These are phyloP conservation scores for Xyrauchen texanus DNA, from an alignment of 2,113 vertebrate genomes.

Conservation along the genomic window DNA sequence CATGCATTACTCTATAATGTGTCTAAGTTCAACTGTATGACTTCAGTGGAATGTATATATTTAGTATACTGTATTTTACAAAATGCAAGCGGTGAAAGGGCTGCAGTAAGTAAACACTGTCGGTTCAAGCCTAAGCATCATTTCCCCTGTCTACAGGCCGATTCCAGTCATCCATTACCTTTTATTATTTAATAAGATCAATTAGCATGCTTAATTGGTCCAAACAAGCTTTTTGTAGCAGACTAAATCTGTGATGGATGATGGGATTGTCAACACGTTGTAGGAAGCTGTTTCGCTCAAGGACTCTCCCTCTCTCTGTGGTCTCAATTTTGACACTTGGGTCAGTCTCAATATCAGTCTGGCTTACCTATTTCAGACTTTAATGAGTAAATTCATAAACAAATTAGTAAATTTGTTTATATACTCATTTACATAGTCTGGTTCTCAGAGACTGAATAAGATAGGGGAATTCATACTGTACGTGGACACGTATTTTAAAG, in stretches of 20 bases:
- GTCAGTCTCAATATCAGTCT: not conserved
- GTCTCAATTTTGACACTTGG: not conserved
- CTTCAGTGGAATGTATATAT: too few species aligned
- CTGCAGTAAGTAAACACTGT: not conserved
- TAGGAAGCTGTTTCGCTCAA: not conserved
- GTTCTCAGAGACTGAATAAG: not conserved
- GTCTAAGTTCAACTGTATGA: too few species aligned
- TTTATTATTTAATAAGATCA: constrained; percentile 48
- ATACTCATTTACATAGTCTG: not conserved
- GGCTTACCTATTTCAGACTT: not conserved
- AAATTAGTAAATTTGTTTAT: not conserved
- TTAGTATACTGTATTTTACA: too few species aligned
- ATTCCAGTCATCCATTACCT: constrained; percentile 25
- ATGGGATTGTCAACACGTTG: constrained; percentile 23
- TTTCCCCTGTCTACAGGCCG: not conserved
- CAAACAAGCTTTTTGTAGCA: constrained; percentile 33
- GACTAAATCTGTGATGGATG: constrained; percentile 19
- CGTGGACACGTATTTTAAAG: not conserved
- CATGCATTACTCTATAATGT: too few species aligned
- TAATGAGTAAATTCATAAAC: too few species aligned
- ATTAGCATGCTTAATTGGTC: constrained; percentile 43
- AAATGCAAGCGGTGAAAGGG: not conserved
- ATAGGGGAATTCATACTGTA: not conserved
- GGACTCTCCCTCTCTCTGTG: not conserved
- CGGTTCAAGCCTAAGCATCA: not conserved